Evolutionary conservation across 2,888 invertebrate genomes (phyloP).

Genomic region (Arctia plantaginis): DNA sequence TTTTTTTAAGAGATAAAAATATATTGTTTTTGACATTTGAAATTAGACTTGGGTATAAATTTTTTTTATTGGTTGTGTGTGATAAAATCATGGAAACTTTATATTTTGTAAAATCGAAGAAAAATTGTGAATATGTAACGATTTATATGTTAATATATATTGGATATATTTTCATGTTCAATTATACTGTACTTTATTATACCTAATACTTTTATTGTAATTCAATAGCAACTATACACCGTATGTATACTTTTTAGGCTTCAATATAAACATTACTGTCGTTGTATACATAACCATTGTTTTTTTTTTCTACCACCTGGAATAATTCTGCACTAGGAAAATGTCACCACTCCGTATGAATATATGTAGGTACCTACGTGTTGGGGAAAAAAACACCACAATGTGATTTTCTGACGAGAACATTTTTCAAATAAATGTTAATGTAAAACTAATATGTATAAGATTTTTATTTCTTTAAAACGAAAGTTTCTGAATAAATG

Average conservation of each 20-base stretch:
- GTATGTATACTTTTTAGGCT: background rate
- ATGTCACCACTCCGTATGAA: too few species aligned
- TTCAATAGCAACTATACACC: background rate
- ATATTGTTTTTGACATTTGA: background rate
- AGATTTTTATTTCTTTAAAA: too few species aligned
- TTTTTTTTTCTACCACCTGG: background rate
- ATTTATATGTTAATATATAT: background rate
- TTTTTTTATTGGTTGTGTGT: too few species aligned
- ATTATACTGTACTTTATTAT: background rate
- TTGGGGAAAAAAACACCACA: too few species aligned
- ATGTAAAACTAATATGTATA: too few species aligned
- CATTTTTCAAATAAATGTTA: too few species aligned
- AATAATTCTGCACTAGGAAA: too few species aligned
- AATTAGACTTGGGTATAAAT: background rate
- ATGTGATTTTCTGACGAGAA: too few species aligned
- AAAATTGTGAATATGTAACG: background rate
- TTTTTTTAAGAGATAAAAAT: background rate
- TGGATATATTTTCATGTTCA: background rate
- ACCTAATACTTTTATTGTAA: background rate
- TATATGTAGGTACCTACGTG: too few species aligned
- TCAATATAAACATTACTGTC: background rate
- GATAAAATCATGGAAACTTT: background rate
- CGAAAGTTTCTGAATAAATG: too few species aligned
- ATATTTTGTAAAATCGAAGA: background rate
- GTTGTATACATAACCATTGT: background rate